These are phyloP conservation scores for Drosophila teissieri DNA, from an alignment of 1,140 invertebrate species.

Conservation along the genomic window DNA sequence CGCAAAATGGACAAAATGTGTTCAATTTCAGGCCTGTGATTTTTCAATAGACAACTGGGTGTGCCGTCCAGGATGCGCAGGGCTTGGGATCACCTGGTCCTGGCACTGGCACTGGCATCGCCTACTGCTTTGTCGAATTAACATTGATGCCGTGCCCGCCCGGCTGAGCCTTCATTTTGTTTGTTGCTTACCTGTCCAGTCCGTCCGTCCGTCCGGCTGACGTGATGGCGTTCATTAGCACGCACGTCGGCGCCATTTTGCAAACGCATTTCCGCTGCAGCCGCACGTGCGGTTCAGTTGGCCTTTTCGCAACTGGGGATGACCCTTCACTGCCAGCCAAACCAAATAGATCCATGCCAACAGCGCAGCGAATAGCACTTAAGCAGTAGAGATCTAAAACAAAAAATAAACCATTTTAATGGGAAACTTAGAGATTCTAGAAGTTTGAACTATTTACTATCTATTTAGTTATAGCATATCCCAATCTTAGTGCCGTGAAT, in stretches of 20 bases:
- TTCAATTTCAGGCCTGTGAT: constrained; percentile 81
- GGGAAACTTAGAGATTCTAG: no score
- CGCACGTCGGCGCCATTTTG: constrained; percentile 80
- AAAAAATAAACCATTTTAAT: no score
- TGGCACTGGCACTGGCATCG: constrained; percentile 38
- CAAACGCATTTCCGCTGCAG: constrained; percentile 79
- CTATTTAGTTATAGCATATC: no score
- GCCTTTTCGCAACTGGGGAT: not conserved
- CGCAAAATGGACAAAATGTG: constrained; percentile 81
- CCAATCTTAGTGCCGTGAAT: not conserved
- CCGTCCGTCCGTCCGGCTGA: no score
- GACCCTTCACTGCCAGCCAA: not conserved
- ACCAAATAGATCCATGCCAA: no score
- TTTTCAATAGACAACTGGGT: constrained; percentile 70
- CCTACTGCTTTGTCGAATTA: constrained; percentile 75
- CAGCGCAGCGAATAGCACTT: no score
- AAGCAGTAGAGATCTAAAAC: no score
- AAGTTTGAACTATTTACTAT: no score
- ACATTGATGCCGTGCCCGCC: constrained; percentile 64
- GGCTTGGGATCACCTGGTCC: constrained; percentile 23
- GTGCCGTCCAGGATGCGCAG: not conserved
- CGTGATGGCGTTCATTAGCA: constrained; percentile 71
- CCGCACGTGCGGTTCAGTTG: constrained; percentile 59
- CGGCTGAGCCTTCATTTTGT: constrained; percentile 46
- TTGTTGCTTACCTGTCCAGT: constrained; percentile 41